These are phyloP conservation scores for Sula dactylatra DNA, from an alignment of 2,113 vertebrate genomes.

Conservation along the genomic window DNA sequence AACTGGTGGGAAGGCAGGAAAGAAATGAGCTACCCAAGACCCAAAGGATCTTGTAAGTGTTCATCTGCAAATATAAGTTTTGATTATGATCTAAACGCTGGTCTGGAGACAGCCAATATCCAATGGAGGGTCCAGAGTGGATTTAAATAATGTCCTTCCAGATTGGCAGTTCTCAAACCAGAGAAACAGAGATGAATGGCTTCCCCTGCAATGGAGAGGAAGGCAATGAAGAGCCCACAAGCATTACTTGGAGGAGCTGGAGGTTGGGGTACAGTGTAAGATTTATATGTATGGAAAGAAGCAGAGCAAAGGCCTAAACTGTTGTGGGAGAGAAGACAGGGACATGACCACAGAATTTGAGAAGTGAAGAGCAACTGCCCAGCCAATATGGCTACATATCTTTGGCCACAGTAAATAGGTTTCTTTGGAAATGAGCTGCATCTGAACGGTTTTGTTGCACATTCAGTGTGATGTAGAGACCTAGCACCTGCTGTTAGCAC, in stretches of 20 bases:
- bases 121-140: not conserved
- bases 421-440: not conserved
- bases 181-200: not conserved
- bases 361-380: not conserved
- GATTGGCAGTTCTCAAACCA: not conserved
- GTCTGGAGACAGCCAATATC: not conserved
- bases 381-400: not conserved
- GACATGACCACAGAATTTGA: not conserved
- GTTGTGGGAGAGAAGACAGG: not conserved
- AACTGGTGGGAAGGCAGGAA: not conserved
- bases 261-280: not conserved
- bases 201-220: not conserved
- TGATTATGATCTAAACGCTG: not conserved
- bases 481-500: constrained; percentile 17
- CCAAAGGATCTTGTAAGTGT: not conserved
- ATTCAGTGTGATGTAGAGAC: not conserved
- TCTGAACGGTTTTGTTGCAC: not conserved
- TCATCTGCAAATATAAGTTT: not conserved
- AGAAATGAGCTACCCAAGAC: not conserved
- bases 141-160: not conserved
- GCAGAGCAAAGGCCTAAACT: not conserved
- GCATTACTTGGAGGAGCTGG: not conserved
- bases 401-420: not conserved
- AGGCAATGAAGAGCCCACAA: not conserved
- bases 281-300: not conserved